phyloP scores from a whole-genome alignment of 30 jellyfish, hydroid and myxozoan species.

The Phacellophora camtschatica region DNA sequence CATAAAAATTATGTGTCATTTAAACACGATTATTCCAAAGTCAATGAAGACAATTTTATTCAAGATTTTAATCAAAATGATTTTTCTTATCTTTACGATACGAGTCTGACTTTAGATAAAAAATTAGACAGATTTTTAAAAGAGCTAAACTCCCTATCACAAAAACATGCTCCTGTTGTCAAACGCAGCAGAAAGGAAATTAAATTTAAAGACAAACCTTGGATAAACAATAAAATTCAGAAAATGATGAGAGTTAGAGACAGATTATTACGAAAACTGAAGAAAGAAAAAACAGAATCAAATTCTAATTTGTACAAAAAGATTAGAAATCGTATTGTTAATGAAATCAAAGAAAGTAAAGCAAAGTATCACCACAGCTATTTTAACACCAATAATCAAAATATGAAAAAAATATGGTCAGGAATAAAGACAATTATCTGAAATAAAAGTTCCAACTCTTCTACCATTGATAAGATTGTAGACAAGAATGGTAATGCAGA shows the following conservation, averaged over 20 bases:
- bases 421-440: no score
- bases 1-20: no score
- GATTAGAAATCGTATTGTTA: neutral
- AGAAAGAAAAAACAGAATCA: constrained; percentile 17
- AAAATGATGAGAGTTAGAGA: constrained; percentile 58
- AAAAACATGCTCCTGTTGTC: constrained; percentile 42
- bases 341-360: neutral
- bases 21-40: no score
- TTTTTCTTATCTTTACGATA: no score
- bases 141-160: no score
- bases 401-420: no score
- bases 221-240: constrained; percentile 6
- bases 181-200: constrained; percentile 17
- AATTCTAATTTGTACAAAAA: neutral
- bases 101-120: no score
- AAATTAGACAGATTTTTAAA: no score
- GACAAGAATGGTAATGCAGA: neutral
- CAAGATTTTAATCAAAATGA: no score
- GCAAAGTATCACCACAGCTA: neutral
- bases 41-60: no score
- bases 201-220: constrained; percentile 39
- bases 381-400: neutral
- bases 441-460: neutral
- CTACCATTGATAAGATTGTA: no score
- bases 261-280: constrained; percentile 5